Conservation (phyloP, 2,888 invertebrate genomes). For the Odontocolon sp. region DNA sequence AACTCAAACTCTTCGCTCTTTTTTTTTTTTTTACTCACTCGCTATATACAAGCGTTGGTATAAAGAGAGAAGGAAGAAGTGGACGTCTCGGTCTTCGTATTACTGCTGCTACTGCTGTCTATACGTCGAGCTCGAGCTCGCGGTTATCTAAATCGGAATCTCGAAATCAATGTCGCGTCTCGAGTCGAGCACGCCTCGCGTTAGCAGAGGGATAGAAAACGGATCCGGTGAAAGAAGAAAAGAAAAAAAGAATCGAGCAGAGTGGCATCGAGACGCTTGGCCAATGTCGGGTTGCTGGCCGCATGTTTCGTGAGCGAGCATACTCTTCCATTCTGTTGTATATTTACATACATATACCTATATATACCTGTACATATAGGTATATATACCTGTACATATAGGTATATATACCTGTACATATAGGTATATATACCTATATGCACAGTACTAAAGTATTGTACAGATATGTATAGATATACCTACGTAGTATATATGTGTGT, state of each 20-base stretch:
- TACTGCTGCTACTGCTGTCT: not conserved
- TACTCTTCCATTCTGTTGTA: constrained; percentile 15
- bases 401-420: not conserved
- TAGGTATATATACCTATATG: not conserved
- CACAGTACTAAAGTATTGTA: too few relatives aligned
- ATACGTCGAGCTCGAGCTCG: not conserved
- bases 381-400: constrained; percentile 1
- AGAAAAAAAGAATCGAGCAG: constrained; percentile 33
- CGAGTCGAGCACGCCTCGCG: constrained; percentile 16
- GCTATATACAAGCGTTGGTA: not conserved
- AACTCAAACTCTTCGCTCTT: not conserved
- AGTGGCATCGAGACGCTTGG: constrained; percentile 45
- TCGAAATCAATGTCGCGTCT: constrained; percentile 70
- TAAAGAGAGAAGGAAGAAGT: constrained; percentile 23
- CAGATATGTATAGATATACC: not conserved
- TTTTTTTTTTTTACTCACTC: not conserved
- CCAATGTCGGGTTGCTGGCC: constrained; percentile 8
- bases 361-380: constrained; percentile 2
- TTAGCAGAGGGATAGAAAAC: constrained; percentile 12
- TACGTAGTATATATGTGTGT: too few relatives aligned
- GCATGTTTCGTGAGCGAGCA: constrained; percentile 29
- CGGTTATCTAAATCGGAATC: constrained; percentile 72
- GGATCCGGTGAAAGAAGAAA: constrained; percentile 25
- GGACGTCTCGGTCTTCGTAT: too few relatives aligned
- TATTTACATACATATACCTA: constrained; percentile 14